Evolutionary conservation across 1,140 invertebrate species (phyloP).

Genomic region (Macrobrachium nipponense): DNA sequence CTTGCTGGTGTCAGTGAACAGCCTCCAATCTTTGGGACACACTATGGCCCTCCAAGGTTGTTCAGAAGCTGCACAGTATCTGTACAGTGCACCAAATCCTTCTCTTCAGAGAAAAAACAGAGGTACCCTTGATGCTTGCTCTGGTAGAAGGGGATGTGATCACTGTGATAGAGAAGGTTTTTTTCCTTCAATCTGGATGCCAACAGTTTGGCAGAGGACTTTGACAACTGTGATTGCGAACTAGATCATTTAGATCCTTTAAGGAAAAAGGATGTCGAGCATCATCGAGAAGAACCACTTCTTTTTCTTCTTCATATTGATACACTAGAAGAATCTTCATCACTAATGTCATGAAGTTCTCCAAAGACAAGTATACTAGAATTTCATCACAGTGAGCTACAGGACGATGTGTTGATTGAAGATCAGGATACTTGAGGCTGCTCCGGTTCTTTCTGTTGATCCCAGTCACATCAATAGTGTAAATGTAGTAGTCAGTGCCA

Average conservation of each 20-base stretch:
- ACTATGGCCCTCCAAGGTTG: conserved; percentile 14
- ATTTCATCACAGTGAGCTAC: conserved; percentile 41
- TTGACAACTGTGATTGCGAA: too few relatives aligned
- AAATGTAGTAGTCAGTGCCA: conserved; percentile 26
- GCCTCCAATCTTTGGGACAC: neutral
- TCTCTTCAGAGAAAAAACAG: neutral
- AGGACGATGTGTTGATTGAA: conserved; percentile 34
- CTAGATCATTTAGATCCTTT: neutral
- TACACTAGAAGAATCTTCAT: conserved; percentile 18
- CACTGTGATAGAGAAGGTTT: neutral
- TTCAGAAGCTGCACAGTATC: conserved; percentile 8
- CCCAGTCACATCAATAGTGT: too few relatives aligned
- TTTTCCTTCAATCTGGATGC: neutral
- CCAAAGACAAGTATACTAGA: conserved; percentile 5
- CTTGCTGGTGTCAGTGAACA: too few relatives aligned
- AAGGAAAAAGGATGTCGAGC: conserved; percentile 33
- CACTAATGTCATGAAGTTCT: conserved; percentile 31
- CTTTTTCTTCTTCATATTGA: conserved; percentile 23
- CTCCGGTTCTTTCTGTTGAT: conserved; percentile 26
- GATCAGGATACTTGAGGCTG: conserved; percentile 25
- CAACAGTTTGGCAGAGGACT: neutral
- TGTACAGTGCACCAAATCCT: conserved; percentile 7
- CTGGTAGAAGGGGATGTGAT: conserved; percentile 19
- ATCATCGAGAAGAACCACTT: conserved; percentile 21
- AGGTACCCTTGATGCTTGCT: conserved; percentile 5